phyloP scores from a whole-genome alignment of 2,797 vertebrate genomes.

The Coccyzus lansbergi region DNA sequence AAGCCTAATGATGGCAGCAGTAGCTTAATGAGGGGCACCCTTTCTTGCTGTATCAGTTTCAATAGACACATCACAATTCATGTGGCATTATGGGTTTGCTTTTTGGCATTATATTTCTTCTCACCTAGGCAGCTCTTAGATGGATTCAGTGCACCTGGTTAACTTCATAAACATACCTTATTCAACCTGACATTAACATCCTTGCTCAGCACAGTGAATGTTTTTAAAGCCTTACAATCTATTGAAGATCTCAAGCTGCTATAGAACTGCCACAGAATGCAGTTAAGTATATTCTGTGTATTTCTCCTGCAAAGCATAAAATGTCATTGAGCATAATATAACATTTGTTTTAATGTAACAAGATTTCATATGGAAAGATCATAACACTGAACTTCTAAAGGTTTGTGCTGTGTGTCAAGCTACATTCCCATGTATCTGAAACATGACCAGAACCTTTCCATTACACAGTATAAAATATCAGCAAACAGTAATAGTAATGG shows the following conservation, averaged over 20 bases:
- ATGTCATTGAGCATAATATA: not conserved
- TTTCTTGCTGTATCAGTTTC: not conserved
- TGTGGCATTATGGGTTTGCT: not conserved
- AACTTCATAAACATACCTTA: not conserved
- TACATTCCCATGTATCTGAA: not conserved
- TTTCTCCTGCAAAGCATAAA: not conserved
- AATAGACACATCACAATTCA: not conserved
- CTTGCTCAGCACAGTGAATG: not conserved
- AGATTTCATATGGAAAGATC: not conserved
- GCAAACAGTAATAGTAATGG: not conserved
- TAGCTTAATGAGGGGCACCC: fast-evolving
- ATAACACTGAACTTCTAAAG: not conserved
- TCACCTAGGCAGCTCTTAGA: not conserved
- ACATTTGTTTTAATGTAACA: not conserved
- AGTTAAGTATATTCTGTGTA: not conserved
- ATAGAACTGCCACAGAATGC: not conserved
- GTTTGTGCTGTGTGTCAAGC: not conserved
- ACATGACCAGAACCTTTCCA: not conserved
- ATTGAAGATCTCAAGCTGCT: not conserved
- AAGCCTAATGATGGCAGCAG: not conserved
- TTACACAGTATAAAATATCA: not conserved
- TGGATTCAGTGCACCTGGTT: not conserved
- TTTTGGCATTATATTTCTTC: not conserved
- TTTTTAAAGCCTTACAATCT: not conserved
- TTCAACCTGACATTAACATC: not conserved